Base-by-base conservation (phyloP, 2,888 invertebrate genomes). In the Timandra comae region DNA sequence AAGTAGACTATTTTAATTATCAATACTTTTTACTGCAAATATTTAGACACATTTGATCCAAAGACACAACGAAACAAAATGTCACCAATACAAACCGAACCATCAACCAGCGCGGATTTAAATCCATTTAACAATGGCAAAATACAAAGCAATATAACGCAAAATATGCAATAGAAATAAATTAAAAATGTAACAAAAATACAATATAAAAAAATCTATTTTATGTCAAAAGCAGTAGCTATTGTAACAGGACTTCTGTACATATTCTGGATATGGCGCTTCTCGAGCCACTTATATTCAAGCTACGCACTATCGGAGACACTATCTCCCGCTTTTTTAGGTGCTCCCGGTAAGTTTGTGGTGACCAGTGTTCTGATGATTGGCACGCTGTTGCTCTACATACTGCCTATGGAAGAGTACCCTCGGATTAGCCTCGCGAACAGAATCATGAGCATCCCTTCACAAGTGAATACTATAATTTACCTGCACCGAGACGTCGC, bases 381-480 rank as follows among this genome's bases (percentile, higher is more conserved):
- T 36, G 12, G 30, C 2, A 21, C 43, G 7, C 13, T 69, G 2
- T 40, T 54, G 26, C 35, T 50, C 2, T 24, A 56, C 3, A 43
- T 64, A 13, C 40, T 65, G 10, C 20, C 48, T 0, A 13, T 40
- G n/a, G 11, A 26, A 11, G 32, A 41, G 21, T 41, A 20, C 12
- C 74, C 72, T 1, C 49, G 58, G 8, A 35, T 69, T 12, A 70
- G 66, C 16, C 46, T 76, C 10, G 49, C 47, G 2, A 63, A 52
- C 33, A 60, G 57, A 2, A 29, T 75, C 2, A 5, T 63, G 7
- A 57, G 61, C 20, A 49, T 70, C 7, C 72, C 71, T 2, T 56
- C 69, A 0, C 68, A 70, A 35, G 34, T 56, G 0, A 56, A 59
- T 27, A 56, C 62, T 0, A 35, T 69, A 5, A 58, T 62, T 31